Evolutionary conservation across 2,888 invertebrate genomes (phyloP).

Genomic region (Anoplius nigerrimus): DNA sequence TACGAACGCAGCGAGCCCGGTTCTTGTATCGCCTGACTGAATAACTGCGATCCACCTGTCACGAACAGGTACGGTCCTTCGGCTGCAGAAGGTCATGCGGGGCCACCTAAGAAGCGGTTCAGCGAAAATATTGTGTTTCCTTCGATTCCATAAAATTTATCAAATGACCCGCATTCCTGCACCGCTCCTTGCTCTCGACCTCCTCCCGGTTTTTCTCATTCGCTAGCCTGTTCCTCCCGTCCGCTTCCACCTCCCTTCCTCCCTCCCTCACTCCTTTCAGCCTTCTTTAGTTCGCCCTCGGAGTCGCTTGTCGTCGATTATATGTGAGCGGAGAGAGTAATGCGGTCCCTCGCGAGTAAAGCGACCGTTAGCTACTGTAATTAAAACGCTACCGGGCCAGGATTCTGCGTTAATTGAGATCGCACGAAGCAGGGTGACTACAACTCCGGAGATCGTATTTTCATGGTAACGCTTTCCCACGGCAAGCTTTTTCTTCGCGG

Average conservation of each 20-base stretch:
- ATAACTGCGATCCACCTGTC: conserved; percentile 66
- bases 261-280: not conserved
- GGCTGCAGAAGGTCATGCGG: conserved; percentile 36
- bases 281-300: not conserved
- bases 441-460: too few species aligned
- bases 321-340: not conserved
- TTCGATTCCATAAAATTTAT: conserved; percentile 68
- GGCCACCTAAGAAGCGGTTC: conserved; percentile 52
- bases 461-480: too few species aligned
- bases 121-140: conserved; percentile 66
- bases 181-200: not conserved
- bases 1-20: conserved; percentile 46
- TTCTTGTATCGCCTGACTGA: conserved; percentile 59
- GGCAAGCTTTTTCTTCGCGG: too few species aligned
- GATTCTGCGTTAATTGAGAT: too few species aligned
- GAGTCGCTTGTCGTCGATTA: not conserved
- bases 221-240: not conserved
- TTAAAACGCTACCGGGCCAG: too few species aligned
- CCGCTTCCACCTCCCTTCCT: not conserved
- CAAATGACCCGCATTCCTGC: conserved; percentile 50
- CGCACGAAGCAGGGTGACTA: too few species aligned
- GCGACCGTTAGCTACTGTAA: too few species aligned
- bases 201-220: not conserved
- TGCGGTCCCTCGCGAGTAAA: too few species aligned
- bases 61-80: conserved; percentile 60